A percentile compares a stretch with the other conserved stretches of the same genome.
Conservation (phyloP, 2,113 vertebrate genomes). For the Notarius lentiginosus region DNA sequence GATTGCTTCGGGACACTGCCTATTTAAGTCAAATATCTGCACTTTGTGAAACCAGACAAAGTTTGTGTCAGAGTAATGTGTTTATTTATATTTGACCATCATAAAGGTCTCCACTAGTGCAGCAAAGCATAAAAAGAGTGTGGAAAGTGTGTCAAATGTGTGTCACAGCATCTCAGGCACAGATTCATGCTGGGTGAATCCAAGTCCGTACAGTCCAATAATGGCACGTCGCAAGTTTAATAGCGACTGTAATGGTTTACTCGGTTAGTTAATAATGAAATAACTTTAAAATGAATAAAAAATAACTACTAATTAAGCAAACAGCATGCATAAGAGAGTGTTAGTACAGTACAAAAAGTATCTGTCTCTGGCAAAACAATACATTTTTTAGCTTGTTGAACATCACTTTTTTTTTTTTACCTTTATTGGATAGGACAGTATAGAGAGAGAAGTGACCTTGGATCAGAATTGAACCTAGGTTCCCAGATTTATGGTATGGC, state of each 20-base stretch:
- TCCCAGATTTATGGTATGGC: too few relatives aligned
- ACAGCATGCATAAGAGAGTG: background rate
- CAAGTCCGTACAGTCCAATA: background rate
- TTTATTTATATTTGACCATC: background rate
- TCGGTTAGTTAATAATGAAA: background rate
- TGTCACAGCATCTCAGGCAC: background rate
- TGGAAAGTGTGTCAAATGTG: background rate
- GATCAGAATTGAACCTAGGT: too few relatives aligned
- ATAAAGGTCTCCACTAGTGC: background rate
- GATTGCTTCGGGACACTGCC: background rate
- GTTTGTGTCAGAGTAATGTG: background rate
- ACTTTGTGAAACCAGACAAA: background rate
- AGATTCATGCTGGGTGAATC: background rate
- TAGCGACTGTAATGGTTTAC: background rate
- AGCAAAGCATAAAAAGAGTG: background rate
- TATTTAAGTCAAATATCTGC: background rate
- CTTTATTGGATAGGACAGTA: too few relatives aligned
- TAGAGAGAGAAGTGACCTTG: too few relatives aligned
- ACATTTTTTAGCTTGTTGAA: background rate
- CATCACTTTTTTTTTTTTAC: background rate
- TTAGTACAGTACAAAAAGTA: background rate
- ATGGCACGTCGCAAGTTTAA: background rate
- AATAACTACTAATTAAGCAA: background rate
- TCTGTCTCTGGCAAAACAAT: background rate
- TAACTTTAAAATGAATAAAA: background rate